These are phyloP conservation scores for Archips crataeganus DNA, from an alignment of 2,888 invertebrate genomes.

Conservation along the genomic window DNA sequence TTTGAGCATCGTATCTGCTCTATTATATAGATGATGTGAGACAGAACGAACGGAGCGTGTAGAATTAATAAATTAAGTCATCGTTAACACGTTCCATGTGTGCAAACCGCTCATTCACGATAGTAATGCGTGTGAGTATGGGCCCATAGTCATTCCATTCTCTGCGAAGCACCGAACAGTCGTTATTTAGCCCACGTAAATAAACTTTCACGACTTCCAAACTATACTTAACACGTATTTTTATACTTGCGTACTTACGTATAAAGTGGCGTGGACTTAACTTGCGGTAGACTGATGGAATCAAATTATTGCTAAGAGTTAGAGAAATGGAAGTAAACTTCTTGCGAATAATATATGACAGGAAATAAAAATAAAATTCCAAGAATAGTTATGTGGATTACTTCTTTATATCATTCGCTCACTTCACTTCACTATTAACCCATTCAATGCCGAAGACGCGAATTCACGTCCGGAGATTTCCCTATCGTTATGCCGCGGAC, in stretches of 20 bases:
- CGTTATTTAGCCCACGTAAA: neutral
- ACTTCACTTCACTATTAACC: too few species aligned
- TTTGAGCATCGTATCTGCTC: too few species aligned
- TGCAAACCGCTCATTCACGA: neutral
- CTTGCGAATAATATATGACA: neutral
- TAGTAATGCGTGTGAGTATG: neutral
- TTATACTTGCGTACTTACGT: neutral
- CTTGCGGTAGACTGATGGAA: neutral
- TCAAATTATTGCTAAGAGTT: neutral
- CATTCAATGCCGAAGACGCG: too few species aligned
- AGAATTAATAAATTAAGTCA: neutral
- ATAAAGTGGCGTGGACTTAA: neutral
- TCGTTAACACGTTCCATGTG: constrained; percentile 1
- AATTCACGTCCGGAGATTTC: too few species aligned
- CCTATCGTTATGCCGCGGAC: too few species aligned
- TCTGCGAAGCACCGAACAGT: neutral
- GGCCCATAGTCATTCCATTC: neutral
- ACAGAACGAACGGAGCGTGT: neutral
- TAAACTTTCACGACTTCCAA: constrained; percentile 3
- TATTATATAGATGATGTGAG: neutral
- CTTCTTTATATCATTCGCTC: too few species aligned
- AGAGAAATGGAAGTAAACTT: neutral
- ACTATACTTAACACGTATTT: neutral
- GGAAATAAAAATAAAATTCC: neutral
- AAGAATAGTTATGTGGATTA: neutral